Conservation (phyloP, 2,797 vertebrate species). For the Podarcis lilfordi region DNA sequence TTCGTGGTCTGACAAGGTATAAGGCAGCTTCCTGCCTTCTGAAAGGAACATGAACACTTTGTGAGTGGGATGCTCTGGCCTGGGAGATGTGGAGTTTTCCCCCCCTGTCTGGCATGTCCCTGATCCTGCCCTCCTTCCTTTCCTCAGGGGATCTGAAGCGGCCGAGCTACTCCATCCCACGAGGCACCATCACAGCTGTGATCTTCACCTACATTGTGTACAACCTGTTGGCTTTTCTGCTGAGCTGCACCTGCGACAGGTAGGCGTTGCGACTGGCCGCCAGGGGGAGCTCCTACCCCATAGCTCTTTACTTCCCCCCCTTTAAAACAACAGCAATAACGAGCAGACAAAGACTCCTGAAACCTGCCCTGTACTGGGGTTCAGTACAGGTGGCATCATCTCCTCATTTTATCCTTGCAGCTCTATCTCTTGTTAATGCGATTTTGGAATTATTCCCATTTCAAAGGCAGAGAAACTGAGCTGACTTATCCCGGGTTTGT, state of each 20-base stretch:
- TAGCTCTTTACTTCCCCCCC: not conserved
- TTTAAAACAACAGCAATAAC: no score
- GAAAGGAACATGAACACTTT: no score
- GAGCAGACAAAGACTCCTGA: no score
- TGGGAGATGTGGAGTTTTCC: no score
- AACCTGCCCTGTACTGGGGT: not conserved
- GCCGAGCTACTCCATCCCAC: constrained; percentile 90
- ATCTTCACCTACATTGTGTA: constrained; percentile 93
- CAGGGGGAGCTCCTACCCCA: not conserved
- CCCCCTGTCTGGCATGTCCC: not conserved
- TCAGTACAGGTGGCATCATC: not conserved
- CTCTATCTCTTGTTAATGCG: no score
- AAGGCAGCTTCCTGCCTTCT: no score
- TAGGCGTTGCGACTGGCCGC: constrained; percentile 43
- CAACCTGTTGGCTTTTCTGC: constrained; percentile 84
- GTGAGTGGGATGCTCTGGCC: not conserved
- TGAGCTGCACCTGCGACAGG: constrained; percentile 91
- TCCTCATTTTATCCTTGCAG: not conserved
- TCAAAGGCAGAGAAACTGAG: not conserved
- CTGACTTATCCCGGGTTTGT: no score
- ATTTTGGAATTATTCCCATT: not conserved
- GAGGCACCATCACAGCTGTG: constrained; percentile 91
- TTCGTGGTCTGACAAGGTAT: no score
- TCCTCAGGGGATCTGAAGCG: constrained; percentile 87
- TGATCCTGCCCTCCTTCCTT: not conserved